These are phyloP conservation scores for Meghimatium bilineatum DNA, from an alignment of 2,888 invertebrate genomes.

Conservation along the genomic window DNA sequence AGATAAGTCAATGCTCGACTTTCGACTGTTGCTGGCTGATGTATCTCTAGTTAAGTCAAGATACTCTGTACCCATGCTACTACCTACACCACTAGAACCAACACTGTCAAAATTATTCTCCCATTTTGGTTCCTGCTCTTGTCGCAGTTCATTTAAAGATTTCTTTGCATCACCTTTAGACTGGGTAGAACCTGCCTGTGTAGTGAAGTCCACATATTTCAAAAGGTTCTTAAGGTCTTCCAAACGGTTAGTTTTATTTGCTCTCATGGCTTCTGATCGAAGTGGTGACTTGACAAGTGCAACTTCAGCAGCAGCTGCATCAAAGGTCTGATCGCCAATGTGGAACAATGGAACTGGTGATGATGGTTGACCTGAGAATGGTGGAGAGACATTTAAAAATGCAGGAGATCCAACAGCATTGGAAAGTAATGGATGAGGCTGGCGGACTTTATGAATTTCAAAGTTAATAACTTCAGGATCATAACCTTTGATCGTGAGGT, in stretches of 20 bases:
- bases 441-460: slow-evolving; percentile 38
- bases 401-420: slow-evolving; percentile 46
- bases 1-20: slow-evolving; percentile 57
- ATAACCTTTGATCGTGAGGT: slow-evolving; percentile 57
- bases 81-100: slow-evolving; percentile 31
- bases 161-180: slow-evolving; percentile 51
- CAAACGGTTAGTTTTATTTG: not conserved
- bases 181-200: slow-evolving; percentile 25
- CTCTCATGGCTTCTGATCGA: slow-evolving; percentile 26
- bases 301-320: slow-evolving; percentile 4
- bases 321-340: slow-evolving; percentile 31
- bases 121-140: slow-evolving; percentile 50
- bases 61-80: slow-evolving; percentile 28
- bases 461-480: slow-evolving; percentile 47
- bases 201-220: slow-evolving; percentile 49
- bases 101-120: slow-evolving; percentile 43
- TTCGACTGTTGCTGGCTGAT: slow-evolving; percentile 54
- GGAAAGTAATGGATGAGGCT: slow-evolving; percentile 44
- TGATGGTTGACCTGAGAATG: slow-evolving; percentile 26
- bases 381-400: slow-evolving; percentile 43
- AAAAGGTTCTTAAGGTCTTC: slow-evolving; percentile 52
- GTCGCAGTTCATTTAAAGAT: slow-evolving; percentile 53
- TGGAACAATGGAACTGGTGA: slow-evolving; percentile 40
- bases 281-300: slow-evolving; percentile 12
- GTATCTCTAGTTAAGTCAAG: slow-evolving; percentile 41